Evolutionary conservation across 2,797 vertebrate species (phyloP), one percentile per base, ranked within the genome.

Genomic region (Tympanoctomys barrerae): DNA sequence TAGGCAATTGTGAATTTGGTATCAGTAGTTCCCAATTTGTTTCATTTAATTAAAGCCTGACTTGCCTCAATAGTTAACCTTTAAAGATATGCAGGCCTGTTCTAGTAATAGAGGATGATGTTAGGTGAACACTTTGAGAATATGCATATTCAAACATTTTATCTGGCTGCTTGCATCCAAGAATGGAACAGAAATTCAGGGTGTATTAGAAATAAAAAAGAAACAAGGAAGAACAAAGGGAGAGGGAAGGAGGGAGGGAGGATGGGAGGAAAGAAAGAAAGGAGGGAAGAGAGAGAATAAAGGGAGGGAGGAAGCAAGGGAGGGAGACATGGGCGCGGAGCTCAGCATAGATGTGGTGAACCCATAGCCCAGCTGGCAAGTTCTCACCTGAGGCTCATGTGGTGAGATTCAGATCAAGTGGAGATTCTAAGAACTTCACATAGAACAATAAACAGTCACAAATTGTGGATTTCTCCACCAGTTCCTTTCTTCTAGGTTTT

Each of bases 31-130:
- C 42, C 62, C 89, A 83, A 77, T 73, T 89, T 81, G 52, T 79
- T 94, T 95, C 81, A 92, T 85, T 93, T 94, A 88, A 88, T 61
- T 88, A 82, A 95, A 81, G 73, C 21, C 80, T 87, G 66, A 28
- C 24, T 62, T 79, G 39, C n/a, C 83, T 92, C 54, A 59, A 24
- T 59, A 70, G 93, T 96, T 95, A 94, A 87, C 79, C 68, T 94
- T 87, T 90, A 94, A 79, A 91, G 64, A 59, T 91, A 95, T 68
- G 46, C 64, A 81, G 68, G 19, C 42, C 28, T 28, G 24, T 96
- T 61, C 80, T 87, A 42, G 61, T 71, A 64, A 83, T 52, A 82
- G 49, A 88, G 46, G 68, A 78, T 26, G 62, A 31, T 57, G 59
- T 21, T 59, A 16, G 21, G 59, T 80, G 62, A 89, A 88, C 42